Evolutionary conservation across 1,140 invertebrate genomes (phyloP).

Genomic region (Brachionus calyciflorus): DNA sequence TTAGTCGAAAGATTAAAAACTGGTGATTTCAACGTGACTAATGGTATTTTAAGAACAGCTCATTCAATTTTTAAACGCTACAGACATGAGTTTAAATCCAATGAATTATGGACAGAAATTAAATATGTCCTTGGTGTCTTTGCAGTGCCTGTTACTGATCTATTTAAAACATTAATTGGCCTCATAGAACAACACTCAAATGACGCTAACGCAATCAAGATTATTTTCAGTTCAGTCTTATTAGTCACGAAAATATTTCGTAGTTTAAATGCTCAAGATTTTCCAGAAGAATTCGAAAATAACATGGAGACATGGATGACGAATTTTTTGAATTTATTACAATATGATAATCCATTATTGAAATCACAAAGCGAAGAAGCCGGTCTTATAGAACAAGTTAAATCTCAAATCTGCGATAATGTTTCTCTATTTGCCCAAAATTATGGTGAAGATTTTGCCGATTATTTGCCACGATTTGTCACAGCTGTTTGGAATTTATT

Average conservation of each 20-base stretch:
- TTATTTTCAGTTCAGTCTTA: conserved; percentile 83
- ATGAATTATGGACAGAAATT: conserved; percentile 89
- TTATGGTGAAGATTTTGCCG: conserved; percentile 92
- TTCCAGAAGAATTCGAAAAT: conserved; percentile 97
- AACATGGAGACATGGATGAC: conserved; percentile 92
- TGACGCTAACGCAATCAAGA: conserved; percentile 75
- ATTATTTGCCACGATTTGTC: conserved; percentile 83
- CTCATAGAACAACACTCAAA: conserved; percentile 62
- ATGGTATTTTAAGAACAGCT: conserved; percentile 86
- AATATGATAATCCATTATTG: conserved; percentile 61
- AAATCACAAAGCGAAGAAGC: conserved; percentile 78
- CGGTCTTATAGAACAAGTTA: conserved; percentile 82
- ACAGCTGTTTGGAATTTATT: conserved; percentile 86
- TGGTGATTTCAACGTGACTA: conserved; percentile 89
- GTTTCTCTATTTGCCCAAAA: conserved; percentile 89
- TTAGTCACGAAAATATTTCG: conserved; percentile 93
- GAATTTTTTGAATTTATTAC: conserved; percentile 77
- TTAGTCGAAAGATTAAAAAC: conserved; percentile 72
- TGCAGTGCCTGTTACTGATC: conserved; percentile 84
- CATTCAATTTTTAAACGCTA: conserved; percentile 95
- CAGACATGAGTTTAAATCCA: conserved; percentile 89
- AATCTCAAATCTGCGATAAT: conserved; percentile 92
- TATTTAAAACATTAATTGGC: conserved; percentile 65
- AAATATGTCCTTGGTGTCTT: conserved; percentile 91
- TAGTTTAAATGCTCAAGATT: conserved; percentile 90